Conservation (phyloP, 2,113 vertebrate species). For the Hemiscyllium ocellatum region DNA sequence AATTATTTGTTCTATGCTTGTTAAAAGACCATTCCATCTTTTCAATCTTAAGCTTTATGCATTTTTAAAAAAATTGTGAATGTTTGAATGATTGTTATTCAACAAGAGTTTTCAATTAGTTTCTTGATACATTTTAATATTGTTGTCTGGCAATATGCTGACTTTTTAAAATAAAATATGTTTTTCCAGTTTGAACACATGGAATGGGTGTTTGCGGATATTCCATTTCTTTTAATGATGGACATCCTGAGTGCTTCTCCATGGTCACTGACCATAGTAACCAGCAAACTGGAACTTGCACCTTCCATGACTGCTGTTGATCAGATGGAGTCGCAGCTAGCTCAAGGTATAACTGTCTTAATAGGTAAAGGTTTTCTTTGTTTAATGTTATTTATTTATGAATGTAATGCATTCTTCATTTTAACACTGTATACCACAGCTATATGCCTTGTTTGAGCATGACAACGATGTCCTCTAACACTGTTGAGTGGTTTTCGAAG, state of each 20-base stretch:
- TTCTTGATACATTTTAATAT: neutral
- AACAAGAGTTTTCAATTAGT: neutral
- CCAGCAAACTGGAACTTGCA: constrained; percentile 74
- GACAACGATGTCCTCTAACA: neutral
- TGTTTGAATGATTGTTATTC: neutral
- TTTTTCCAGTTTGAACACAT: constrained; percentile 74
- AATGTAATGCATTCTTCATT: neutral
- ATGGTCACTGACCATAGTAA: constrained; percentile 76
- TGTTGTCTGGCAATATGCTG: neutral
- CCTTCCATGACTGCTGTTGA: constrained; percentile 67
- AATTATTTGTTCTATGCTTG: neutral
- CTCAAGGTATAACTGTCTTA: constrained; percentile 60
- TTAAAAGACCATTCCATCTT: neutral
- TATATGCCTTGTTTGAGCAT: neutral
- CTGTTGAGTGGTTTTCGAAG: neutral
- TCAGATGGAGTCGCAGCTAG: constrained; percentile 72
- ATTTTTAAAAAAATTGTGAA: neutral
- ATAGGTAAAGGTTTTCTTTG: neutral
- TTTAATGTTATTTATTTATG: neutral
- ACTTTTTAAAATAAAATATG: neutral
- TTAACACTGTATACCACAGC: too few relatives aligned
- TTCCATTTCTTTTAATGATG: constrained; percentile 86
- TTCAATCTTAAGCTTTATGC: neutral
- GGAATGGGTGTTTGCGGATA: constrained; percentile 76
- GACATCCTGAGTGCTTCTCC: constrained; percentile 84